Evolutionary conservation across 2,888 invertebrate genomes (phyloP).

Genomic region (Linhomoeus sp.): DNA sequence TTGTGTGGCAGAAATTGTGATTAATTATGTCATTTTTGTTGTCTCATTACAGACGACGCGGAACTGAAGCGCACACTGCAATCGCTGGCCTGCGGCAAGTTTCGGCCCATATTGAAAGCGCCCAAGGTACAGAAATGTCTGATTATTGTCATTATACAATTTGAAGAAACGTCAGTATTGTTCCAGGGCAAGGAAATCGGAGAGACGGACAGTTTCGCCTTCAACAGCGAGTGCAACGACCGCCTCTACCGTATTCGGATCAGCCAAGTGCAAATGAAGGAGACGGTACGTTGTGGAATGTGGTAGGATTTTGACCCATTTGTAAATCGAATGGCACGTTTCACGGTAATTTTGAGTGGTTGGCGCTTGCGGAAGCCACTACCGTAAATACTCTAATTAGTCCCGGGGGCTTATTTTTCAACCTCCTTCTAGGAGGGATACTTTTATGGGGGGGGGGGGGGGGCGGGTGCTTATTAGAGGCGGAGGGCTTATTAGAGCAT

Average conservation of each 20-base stretch:
- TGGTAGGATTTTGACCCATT: too few relatives aligned
- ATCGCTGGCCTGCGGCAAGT: constrained; percentile 90
- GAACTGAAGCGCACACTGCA: constrained; percentile 83
- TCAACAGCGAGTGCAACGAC: constrained; percentile 80
- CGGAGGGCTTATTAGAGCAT: too few relatives aligned
- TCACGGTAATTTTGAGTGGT: neutral
- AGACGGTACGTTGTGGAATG: too few relatives aligned
- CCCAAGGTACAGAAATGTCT: constrained; percentile 41
- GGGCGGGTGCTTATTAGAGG: too few relatives aligned
- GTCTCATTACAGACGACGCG: constrained; percentile 47
- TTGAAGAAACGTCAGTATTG: too few relatives aligned
- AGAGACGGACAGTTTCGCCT: constrained; percentile 66
- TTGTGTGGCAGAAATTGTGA: neutral
- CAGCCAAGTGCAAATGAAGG: constrained; percentile 99
- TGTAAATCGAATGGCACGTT: neutral
- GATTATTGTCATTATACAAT: constrained; percentile 2
- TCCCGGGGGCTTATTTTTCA: too few relatives aligned
- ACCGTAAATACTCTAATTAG: too few relatives aligned
- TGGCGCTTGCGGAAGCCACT: neutral
- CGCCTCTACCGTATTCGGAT: constrained; percentile 94
- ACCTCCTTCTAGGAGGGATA: too few relatives aligned
- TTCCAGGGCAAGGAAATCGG: constrained; percentile 67
- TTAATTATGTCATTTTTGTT: constrained; percentile 1
- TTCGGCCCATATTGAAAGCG: constrained; percentile 64
- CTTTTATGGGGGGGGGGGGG: too few relatives aligned